Percentiles rank a stretch among this genome's conserved stretches.
These are phyloP conservation scores for Lasioglossum oenotherae DNA, from an alignment of 2,888 invertebrate species.

Conservation along the genomic window DNA sequence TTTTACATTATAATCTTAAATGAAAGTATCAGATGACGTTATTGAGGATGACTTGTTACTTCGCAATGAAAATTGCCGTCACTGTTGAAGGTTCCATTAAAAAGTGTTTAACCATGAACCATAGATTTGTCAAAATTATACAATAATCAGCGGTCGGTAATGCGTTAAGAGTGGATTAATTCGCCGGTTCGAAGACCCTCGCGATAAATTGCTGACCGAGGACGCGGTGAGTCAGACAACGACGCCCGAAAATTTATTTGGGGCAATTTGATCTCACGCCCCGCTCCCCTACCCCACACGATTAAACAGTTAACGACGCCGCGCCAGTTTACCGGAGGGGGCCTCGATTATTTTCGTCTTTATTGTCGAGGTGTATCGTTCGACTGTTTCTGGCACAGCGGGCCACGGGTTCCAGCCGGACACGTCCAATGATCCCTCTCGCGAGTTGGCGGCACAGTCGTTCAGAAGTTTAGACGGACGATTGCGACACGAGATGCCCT, in stretches of 20 bases:
- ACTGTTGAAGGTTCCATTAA: too few relatives aligned
- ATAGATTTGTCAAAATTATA: too few relatives aligned
- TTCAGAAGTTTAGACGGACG: not conserved
- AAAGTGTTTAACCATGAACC: too few relatives aligned
- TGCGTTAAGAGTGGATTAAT: not conserved
- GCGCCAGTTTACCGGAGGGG: not conserved
- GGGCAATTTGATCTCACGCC: not conserved
- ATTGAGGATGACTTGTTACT: too few relatives aligned
- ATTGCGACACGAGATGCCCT: not conserved
- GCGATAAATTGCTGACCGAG: not conserved
- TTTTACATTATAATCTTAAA: too few relatives aligned
- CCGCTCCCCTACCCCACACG: not conserved
- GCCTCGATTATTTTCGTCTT: conserved; percentile 22
- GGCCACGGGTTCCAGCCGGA: conserved; percentile 22
- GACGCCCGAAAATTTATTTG: not conserved
- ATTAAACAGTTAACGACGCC: conserved; percentile 1
- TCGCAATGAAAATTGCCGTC: too few relatives aligned
- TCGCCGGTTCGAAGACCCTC: not conserved
- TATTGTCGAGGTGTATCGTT: conserved; percentile 30
- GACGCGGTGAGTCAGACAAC: not conserved
- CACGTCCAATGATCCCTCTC: conserved; percentile 10
- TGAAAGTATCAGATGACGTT: too few relatives aligned
- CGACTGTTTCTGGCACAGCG: conserved; percentile 32
- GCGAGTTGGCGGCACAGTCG: not conserved
- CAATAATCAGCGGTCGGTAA: too few relatives aligned